Base-by-base conservation (phyloP, 64 coral and sea anemone species). In the Montipora foliosa region DNA sequence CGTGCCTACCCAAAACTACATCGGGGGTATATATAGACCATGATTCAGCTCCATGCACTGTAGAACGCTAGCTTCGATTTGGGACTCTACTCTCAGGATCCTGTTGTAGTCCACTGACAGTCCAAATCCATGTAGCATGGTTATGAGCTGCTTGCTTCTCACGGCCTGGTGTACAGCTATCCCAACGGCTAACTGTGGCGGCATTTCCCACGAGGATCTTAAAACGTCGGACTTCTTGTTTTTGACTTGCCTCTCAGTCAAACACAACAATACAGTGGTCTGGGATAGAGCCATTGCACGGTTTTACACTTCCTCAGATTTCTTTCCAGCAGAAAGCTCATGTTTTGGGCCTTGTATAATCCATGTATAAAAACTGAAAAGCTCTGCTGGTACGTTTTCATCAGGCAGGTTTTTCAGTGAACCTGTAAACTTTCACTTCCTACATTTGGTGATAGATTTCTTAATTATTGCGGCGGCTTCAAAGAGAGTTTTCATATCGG, bases 401-500 rank as follows among this genome's bases (percentile, higher is more conserved):
- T 92, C 70, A 47, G 74, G 6, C 5, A 94, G 47, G 77, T 84
- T 86, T 76, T 83, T 37, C 16, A 89, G 82, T 64, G 84, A 89
- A 15, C 76, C 92, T 50, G 59, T 88, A 81, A 93, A 93, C 62
- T 44, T 17, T 76, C 92, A 93, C 2, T 76, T 82, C 47, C n/a
- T 76, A 83, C 92, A 89, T 21, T 55, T 80, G 24, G 5, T 82
- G 15, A 94, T 94, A 21, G 85, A 83, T 77, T 89, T 94, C 49
- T 77, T 88, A 20, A 94, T 22, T 44, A 83, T 19, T 46, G 19
- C 1, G n/a, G 79, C 80, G 16, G 92, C 86, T 47, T 94, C 93
- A 84, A 84, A 94, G 5, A 94, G 64, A 68, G 58, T 84, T 69
- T 90, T 90, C 93, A 94, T 77, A 29, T 94, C 87, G 19, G 76